phyloP scores from a whole-genome alignment of 2,797 vertebrate genomes.

The Dicrostonyx torquatus region DNA sequence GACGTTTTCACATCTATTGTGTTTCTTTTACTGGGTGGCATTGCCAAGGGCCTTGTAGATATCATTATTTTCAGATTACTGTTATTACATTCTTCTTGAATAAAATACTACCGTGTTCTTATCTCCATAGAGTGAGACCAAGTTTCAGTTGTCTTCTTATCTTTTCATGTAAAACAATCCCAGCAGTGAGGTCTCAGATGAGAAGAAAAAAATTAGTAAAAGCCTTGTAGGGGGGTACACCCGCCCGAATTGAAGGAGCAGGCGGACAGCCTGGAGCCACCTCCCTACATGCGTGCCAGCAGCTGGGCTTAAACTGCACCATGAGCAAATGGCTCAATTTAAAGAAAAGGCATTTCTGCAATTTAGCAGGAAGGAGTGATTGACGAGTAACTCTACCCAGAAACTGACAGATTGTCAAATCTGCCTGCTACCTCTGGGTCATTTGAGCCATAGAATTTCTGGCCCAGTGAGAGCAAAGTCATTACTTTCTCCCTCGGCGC shows the following conservation, averaged over 20 bases:
- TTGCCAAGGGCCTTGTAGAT: slow-evolving; percentile 66
- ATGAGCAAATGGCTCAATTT: slow-evolving; percentile 25
- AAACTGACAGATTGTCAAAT: slow-evolving; percentile 68
- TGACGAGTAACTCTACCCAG: slow-evolving; percentile 17
- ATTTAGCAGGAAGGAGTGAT: slow-evolving; percentile 53
- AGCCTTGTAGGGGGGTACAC: not conserved
- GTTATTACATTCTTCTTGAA: slow-evolving; percentile 77
- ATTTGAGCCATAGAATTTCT: slow-evolving; percentile 55
- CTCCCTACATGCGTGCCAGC: not conserved
- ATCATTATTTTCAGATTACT: slow-evolving; percentile 79
- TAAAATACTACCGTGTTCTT: slow-evolving; percentile 75
- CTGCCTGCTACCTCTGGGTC: slow-evolving; percentile 41
- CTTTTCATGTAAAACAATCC: slow-evolving; percentile 61
- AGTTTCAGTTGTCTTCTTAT: slow-evolving; percentile 68
- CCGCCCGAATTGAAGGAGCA: not conserved
- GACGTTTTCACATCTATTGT: slow-evolving; percentile 29
- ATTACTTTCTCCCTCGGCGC: slow-evolving; percentile 11
- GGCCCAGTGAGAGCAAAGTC: slow-evolving; percentile 45
- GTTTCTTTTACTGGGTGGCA: slow-evolving; percentile 64
- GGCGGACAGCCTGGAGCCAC: not conserved
- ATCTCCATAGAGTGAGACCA: slow-evolving; percentile 56
- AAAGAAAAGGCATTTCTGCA: slow-evolving; percentile 49
- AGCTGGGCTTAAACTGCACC: not conserved
- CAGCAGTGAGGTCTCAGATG: not conserved
- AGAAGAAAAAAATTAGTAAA: slow-evolving; percentile 34